These are phyloP conservation scores for Oikopleura vanhoeffeni DNA, from an alignment of 23 tunicate genomes.

Conservation along the genomic window DNA sequence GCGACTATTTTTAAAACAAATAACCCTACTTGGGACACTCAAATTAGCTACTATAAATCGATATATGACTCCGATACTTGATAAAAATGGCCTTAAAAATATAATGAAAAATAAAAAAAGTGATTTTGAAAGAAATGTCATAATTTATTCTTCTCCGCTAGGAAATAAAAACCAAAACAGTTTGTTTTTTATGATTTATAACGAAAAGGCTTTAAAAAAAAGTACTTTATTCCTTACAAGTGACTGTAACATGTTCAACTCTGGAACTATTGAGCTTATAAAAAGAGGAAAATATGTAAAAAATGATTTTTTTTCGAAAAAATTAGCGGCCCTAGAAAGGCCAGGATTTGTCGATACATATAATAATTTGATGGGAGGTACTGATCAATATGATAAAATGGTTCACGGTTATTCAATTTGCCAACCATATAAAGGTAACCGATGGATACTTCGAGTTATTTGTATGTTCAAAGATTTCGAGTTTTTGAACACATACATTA, in stretches of 20 bases:
- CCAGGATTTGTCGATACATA: background rate
- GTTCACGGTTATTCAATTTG: background rate
- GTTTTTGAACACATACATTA: background rate
- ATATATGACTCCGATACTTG: background rate
- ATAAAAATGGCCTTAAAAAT: background rate
- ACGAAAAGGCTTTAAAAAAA: background rate
- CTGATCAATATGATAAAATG: background rate
- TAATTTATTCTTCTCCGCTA: background rate
- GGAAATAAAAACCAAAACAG: background rate
- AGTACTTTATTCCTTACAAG: background rate
- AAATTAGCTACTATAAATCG: background rate
- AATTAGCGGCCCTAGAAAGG: background rate
- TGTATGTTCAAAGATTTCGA: background rate
- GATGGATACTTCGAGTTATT: background rate
- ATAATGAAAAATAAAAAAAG: background rate
- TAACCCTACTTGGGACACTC: background rate
- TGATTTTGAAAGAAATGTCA: background rate
- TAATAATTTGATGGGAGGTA: background rate
- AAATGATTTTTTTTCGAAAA: background rate
- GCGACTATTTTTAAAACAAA: background rate
- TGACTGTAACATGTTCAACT: background rate
- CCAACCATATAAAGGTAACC: background rate
- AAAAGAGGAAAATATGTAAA: background rate
- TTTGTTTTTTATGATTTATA: background rate
- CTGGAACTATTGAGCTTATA: background rate